phyloP scores from a whole-genome alignment of 2,888 invertebrate species.

The Mactromeris polynyma region DNA sequence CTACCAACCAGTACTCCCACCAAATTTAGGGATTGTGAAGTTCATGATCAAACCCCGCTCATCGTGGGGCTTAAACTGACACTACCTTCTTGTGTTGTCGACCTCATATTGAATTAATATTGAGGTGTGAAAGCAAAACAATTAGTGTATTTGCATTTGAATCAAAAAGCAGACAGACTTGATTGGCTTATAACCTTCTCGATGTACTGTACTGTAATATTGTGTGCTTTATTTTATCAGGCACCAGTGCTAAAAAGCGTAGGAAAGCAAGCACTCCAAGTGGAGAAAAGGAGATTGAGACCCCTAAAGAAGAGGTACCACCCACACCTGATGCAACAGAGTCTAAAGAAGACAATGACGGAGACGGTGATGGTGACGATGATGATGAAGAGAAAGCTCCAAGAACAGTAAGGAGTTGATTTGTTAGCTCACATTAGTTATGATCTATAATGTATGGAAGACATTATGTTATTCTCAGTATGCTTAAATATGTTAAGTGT shows the following conservation, averaged over 20 bases:
- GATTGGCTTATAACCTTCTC: too few species aligned
- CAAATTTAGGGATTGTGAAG: too few species aligned
- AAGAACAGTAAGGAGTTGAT: conserved; percentile 76
- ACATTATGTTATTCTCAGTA: too few species aligned
- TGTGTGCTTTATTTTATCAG: conserved; percentile 9
- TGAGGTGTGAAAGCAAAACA: too few species aligned
- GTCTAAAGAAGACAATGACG: conserved; percentile 63
- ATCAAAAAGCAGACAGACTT: too few species aligned
- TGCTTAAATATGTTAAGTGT: too few species aligned
- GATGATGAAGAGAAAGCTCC: conserved; percentile 77
- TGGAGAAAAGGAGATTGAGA: conserved; percentile 71
- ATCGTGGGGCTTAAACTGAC: too few species aligned
- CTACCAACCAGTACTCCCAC: too few species aligned
- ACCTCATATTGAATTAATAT: too few species aligned
- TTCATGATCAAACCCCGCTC: too few species aligned
- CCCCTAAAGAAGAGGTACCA: conserved; percentile 66
- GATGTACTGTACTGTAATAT: neutral
- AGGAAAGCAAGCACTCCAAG: conserved; percentile 56
- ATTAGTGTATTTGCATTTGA: too few species aligned
- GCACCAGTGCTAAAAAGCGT: conserved; percentile 47
- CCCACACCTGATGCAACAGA: conserved; percentile 64
- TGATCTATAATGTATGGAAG: neutral
- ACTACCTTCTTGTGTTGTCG: too few species aligned
- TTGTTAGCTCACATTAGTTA: neutral
- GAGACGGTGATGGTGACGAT: conserved; percentile 72